These are phyloP conservation scores for Podotricha telesiphe DNA, from an alignment of 2,888 invertebrate genomes.

Conservation along the genomic window DNA sequence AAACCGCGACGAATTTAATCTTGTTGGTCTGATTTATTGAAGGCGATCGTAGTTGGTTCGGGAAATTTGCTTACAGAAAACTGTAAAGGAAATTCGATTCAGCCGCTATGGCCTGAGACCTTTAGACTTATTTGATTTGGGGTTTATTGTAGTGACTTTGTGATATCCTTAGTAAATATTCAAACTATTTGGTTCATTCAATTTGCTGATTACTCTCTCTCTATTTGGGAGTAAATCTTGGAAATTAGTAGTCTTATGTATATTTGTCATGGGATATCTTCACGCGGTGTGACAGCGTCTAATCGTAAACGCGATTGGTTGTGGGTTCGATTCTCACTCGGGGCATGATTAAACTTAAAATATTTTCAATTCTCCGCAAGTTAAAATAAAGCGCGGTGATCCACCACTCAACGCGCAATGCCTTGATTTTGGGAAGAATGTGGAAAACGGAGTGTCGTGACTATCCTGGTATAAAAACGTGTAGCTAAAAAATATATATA, in stretches of 20 bases:
- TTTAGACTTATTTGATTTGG: constrained; percentile 24
- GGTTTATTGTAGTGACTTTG: constrained; percentile 12
- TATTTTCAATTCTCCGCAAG: too few relatives aligned
- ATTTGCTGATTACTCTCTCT: constrained; percentile 5
- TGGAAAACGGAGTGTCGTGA: too few relatives aligned
- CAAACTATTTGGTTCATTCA: constrained; percentile 8
- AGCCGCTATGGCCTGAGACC: constrained; percentile 13
- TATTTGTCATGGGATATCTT: too few relatives aligned
- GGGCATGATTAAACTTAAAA: not conserved
- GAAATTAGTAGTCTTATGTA: not conserved
- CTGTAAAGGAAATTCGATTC: constrained; percentile 35
- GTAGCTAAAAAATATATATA: too few relatives aligned
- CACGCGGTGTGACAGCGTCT: too few relatives aligned
- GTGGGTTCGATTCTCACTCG: too few relatives aligned
- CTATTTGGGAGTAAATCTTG: not conserved
- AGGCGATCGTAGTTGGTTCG: constrained; percentile 27
- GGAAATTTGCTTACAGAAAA: constrained; percentile 35
- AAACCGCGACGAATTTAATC: constrained; percentile 34
- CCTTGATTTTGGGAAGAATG: too few relatives aligned
- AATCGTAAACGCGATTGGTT: too few relatives aligned
- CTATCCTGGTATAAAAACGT: too few relatives aligned
- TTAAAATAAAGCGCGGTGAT: too few relatives aligned
- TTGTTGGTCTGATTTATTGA: constrained; percentile 36
- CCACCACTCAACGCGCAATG: too few relatives aligned
- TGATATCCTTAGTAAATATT: constrained; percentile 19